Conservation (phyloP, 2,888 invertebrate genomes). For the Malachius bipustulatus region DNA sequence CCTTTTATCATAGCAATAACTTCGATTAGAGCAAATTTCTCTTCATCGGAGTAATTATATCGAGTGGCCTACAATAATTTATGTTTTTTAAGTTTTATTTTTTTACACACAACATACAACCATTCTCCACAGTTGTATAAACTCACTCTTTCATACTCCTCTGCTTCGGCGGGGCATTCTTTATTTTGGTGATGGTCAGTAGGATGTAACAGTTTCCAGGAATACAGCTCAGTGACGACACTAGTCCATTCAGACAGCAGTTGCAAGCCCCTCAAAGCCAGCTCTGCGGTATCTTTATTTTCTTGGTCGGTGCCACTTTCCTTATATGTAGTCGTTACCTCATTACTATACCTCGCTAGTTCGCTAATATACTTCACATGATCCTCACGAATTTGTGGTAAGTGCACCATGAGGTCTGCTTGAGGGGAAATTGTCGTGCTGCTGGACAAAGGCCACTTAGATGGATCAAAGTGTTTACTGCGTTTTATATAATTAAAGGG, state of each 20-base stretch:
- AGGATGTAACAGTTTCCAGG: conserved; percentile 96
- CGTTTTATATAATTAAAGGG: conserved; percentile 96
- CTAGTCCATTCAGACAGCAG: conserved; percentile 94
- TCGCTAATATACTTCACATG: conserved; percentile 96
- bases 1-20: conserved; percentile 99
- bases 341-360: conserved; percentile 79
- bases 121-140: conserved; percentile 2
- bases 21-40: conserved; percentile 95
- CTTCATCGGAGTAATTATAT: conserved; percentile 94
- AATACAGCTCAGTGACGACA: conserved; percentile 90
- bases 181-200: conserved; percentile 94
- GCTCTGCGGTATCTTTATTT: conserved; percentile 80
- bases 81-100: background rate
- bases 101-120: conserved; percentile 4
- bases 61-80: conserved; percentile 62
- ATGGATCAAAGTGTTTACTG: conserved; percentile 84
- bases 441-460: conserved; percentile 82
- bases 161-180: conserved; percentile 89
- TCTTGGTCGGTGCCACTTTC: conserved; percentile 86
- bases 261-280: conserved; percentile 86
- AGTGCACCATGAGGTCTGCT: conserved; percentile 87
- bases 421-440: conserved; percentile 76
- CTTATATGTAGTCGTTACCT: conserved; percentile 85
- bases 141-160: conserved; percentile 87
- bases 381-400: conserved; percentile 89